These are phyloP conservation scores for Zapornia atra DNA, from an alignment of 2,113 vertebrate genomes.

Conservation along the genomic window DNA sequence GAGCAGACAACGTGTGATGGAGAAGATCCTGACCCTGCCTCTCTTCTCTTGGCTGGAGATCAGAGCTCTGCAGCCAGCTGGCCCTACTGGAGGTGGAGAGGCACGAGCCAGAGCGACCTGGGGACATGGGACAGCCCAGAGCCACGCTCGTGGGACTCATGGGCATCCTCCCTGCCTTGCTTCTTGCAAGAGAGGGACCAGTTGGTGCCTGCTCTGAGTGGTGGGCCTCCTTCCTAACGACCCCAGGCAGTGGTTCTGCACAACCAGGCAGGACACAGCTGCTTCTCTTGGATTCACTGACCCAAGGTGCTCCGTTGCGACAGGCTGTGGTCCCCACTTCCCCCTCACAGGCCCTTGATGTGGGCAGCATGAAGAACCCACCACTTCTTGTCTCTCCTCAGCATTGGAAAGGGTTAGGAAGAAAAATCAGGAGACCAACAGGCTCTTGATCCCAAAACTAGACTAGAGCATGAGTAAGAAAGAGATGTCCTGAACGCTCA, in stretches of 20 bases:
- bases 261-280: not conserved
- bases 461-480: accelerated
- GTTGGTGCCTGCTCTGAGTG: not conserved
- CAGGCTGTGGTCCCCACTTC: not conserved
- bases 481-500: accelerated
- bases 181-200: not conserved
- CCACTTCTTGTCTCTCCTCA: not conserved
- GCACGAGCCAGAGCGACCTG: accelerated
- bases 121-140: accelerated
- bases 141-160: not conserved
- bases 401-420: not conserved
- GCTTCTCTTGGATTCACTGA: not conserved
- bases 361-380: not conserved
- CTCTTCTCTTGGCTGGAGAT: not conserved
- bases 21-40: not conserved
- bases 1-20: not conserved
- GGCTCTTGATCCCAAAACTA: accelerated
- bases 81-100: not conserved
- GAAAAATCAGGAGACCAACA: accelerated
- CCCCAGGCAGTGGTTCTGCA: not conserved
- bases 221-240: accelerated
- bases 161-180: not conserved
- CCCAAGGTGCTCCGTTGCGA: too few species aligned
- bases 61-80: not conserved
- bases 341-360: accelerated